Percentiles rank a stretch among this genome's conserved stretches.
Evolutionary conservation across 2,113 vertebrate genomes (phyloP).

Genomic region (Anarrhichthys ocellatus): DNA sequence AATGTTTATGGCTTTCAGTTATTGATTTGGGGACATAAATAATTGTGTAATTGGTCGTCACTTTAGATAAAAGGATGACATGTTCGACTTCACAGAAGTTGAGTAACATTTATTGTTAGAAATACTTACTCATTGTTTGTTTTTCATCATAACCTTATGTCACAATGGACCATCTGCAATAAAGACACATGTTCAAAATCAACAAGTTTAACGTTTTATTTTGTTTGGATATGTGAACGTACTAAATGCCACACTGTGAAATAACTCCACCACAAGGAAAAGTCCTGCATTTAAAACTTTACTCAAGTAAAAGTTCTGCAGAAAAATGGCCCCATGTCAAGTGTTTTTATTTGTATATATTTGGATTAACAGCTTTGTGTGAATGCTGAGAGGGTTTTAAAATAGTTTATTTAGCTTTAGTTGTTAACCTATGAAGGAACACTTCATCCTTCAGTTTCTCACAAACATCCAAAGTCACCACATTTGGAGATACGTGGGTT

Average conservation of each 20-base stretch:
- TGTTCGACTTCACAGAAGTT: background rate
- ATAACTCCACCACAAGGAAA: background rate
- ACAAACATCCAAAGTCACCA: background rate
- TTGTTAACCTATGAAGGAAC: background rate
- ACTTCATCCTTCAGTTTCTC: background rate
- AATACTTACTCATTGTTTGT: background rate
- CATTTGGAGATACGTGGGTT: background rate
- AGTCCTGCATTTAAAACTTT: background rate
- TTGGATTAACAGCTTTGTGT: background rate
- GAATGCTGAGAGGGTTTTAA: background rate
- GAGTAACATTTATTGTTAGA: background rate
- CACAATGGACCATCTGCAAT: background rate
- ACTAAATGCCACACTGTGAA: background rate
- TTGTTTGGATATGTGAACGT: background rate
- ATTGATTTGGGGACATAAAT: background rate
- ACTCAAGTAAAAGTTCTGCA: background rate
- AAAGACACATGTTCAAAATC: background rate
- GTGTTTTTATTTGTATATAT: background rate
- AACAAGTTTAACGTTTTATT: background rate
- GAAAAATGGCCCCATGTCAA: background rate
- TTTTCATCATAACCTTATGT: background rate
- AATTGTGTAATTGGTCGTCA: background rate
- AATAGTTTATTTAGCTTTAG: background rate
- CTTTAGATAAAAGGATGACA: background rate
- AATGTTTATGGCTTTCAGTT: background rate